Evolutionary conservation across 2,797 vertebrate genomes (phyloP).

Genomic region (Echiichthys vipera): DNA sequence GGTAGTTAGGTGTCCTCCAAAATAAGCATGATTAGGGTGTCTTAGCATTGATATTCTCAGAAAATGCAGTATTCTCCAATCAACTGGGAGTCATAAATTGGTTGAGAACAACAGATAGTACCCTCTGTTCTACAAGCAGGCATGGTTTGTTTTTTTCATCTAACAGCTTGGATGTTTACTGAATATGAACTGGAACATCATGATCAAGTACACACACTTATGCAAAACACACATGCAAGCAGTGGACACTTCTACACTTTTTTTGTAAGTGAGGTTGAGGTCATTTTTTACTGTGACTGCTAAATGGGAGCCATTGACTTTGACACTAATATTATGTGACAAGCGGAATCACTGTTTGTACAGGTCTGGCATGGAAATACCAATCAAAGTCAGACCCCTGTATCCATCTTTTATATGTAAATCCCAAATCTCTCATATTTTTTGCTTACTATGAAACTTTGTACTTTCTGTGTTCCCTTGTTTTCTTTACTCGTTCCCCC

Average conservation of each 20-base stretch:
- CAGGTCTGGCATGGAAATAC: not conserved
- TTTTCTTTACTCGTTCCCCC: not conserved
- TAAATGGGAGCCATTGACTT: not conserved
- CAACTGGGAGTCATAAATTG: not conserved
- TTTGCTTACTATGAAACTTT: not conserved
- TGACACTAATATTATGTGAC: constrained; percentile 5
- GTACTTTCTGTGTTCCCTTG: not conserved
- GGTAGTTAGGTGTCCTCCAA: no score
- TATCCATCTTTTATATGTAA: not conserved
- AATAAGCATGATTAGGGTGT: not conserved
- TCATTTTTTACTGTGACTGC: constrained; percentile 2
- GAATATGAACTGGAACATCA: not conserved
- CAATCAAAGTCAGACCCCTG: not conserved
- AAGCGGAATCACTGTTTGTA: not conserved
- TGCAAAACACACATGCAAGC: not conserved
- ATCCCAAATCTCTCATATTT: not conserved
- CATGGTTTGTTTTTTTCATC: not conserved
- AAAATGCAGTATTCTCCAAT: constrained; percentile 20
- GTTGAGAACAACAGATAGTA: not conserved
- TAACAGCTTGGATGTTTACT: not conserved
- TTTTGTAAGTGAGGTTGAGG: constrained; percentile 1
- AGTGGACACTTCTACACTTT: not conserved
- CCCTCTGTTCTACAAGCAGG: not conserved
- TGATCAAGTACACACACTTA: not conserved
- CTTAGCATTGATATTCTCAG: not conserved